These are phyloP conservation scores for Osmerus mordax DNA, from an alignment of 2,113 vertebrate species.

Conservation along the genomic window DNA sequence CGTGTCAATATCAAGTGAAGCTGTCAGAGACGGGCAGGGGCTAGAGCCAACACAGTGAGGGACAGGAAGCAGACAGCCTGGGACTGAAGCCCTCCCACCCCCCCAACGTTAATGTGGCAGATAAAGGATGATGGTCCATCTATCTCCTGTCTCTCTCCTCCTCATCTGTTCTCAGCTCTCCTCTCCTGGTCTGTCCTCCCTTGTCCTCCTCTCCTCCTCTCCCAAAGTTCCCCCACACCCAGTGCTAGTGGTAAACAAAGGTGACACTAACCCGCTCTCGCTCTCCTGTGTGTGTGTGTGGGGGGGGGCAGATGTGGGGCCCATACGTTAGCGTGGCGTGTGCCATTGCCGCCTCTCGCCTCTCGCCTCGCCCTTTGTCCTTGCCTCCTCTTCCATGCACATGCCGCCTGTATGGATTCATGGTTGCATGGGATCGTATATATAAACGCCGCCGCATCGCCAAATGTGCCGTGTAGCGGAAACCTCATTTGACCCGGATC, in stretches of 20 bases:
- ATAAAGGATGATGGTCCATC: not conserved
- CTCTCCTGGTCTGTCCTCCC: not conserved
- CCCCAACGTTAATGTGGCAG: not conserved
- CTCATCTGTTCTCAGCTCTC: not conserved
- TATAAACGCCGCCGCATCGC: not conserved
- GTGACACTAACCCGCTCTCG: not conserved
- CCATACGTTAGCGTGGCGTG: conserved; percentile 20
- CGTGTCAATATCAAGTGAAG: conserved; percentile 72
- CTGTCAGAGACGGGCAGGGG: conserved; percentile 33
- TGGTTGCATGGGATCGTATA: conserved; percentile 4
- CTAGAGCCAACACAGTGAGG: too few species aligned
- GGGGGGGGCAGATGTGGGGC: conserved; percentile 17
- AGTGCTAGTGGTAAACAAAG: not conserved
- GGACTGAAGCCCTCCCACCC: not conserved
- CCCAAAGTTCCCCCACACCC: not conserved
- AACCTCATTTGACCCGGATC: conserved; percentile 32
- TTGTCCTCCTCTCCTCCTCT: not conserved
- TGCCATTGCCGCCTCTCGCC: conserved; percentile 16
- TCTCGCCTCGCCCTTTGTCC: conserved; percentile 26
- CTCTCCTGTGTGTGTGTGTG: not conserved
- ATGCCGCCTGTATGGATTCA: conserved; percentile 19
- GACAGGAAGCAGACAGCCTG: not conserved
- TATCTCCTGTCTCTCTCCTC: not conserved
- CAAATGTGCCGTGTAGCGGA: conserved; percentile 8
- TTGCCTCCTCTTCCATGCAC: conserved; percentile 16